These are phyloP conservation scores for Dasyornis broadbenti DNA, from an alignment of 2,113 vertebrate species.

Conservation along the genomic window DNA sequence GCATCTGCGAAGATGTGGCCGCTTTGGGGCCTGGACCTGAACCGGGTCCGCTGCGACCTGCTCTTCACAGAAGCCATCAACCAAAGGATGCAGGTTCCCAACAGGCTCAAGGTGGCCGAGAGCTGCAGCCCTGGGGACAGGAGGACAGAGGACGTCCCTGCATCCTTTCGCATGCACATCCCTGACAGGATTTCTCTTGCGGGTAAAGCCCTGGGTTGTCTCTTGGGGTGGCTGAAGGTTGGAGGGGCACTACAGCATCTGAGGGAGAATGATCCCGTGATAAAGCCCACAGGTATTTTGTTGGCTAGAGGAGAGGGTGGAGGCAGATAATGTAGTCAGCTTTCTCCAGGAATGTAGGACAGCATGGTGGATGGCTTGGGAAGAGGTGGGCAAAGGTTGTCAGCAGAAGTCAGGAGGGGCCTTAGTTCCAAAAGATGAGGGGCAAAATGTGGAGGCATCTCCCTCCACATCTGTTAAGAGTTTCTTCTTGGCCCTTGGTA, in stretches of 20 bases:
- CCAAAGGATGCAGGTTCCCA: constrained; percentile 76
- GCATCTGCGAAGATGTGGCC: constrained; percentile 16
- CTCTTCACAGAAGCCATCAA: constrained; percentile 71
- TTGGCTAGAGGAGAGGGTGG: not conserved
- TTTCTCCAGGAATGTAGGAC: not conserved
- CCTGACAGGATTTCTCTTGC: constrained; percentile 74
- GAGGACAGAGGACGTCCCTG: constrained; percentile 4
- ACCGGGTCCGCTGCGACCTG: constrained; percentile 18
- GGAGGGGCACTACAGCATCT: not conserved
- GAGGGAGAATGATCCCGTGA: not conserved
- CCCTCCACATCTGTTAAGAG: not conserved
- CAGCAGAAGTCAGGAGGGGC: not conserved
- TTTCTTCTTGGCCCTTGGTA: not conserved
- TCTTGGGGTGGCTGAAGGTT: not conserved
- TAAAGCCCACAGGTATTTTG: not conserved
- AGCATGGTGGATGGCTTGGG: too few relatives aligned
- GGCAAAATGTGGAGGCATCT: not conserved
- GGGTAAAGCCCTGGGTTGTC: constrained; percentile 42
- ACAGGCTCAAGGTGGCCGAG: constrained; percentile 62
- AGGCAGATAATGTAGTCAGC: not conserved
- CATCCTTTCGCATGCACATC: constrained; percentile 72
- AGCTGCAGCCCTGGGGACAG: not conserved
- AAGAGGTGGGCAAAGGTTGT: not conserved
- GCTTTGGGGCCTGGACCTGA: not conserved
- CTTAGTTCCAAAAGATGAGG: not conserved